Evolutionary conservation across 2,797 vertebrate genomes (phyloP), one percentile per base, ranked within the genome.

Genomic region (Decapterus maruadsi): DNA sequence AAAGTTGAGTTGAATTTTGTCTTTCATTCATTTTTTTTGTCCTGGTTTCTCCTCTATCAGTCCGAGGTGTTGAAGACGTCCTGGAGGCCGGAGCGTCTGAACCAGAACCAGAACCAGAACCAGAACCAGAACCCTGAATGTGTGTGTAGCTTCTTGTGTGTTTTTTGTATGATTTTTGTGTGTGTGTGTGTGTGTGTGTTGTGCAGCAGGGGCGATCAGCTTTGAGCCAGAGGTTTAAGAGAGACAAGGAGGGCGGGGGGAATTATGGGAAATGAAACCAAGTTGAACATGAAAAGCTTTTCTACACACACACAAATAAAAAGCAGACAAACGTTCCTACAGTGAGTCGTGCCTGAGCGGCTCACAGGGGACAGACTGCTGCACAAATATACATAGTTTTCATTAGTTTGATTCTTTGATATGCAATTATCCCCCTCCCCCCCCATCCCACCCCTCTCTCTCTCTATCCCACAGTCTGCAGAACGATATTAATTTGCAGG

Each of bases 221-320:
- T 71, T 63, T 71, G 69, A 72, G 85, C 78, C 83, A 78, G 80
- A 87, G 80, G 77, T 87, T 85, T 81, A 86, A 77, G 68, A 73
- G 63, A 79, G 84, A 84, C 71, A 66, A 75, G 51, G 81, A 87
- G 85, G 89, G 83, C 29, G 83, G 91, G 82, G 91, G 82, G 26
- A 91, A 85, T 93, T 90, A 94, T 93, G 90, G 93, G 91, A 95
- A 93, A 90, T 89, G 83, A 93, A 93, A 90, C 85, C 70, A 69
- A 88, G 79, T 84, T 34, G 75, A 84, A 87, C 69, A 85, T 82
- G 65, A 87, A 84, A 53, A 75, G 72, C 20, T 61, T 75, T 45
- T 62, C 31, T 16, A 29, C 45, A 17, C 69, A 62, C 67, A 45
- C 61, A 55, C 48, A 75, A 79, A 85, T 72, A 80, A 68, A 72